Conservation (phyloP, 2,888 invertebrate species). For the Spialia ferax region DNA sequence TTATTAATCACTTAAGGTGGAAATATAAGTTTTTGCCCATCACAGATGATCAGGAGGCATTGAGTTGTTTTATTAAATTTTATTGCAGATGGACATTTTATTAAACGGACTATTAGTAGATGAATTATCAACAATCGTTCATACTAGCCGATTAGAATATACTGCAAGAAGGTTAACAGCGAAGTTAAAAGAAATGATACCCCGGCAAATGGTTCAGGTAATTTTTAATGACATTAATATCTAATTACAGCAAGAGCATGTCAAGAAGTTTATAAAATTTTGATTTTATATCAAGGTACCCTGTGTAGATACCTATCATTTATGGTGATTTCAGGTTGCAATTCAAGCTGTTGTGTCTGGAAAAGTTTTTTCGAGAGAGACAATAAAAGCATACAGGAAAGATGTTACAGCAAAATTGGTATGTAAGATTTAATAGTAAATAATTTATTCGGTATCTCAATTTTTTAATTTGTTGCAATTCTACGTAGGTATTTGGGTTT, state of each 20-base stretch:
- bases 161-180: slow-evolving; percentile 90
- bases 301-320: not conserved
- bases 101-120: slow-evolving; percentile 94
- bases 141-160: slow-evolving; percentile 88
- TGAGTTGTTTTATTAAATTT: not conserved
- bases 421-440: slow-evolving; percentile 59
- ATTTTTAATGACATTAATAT: too few species aligned
- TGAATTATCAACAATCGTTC: slow-evolving; percentile 94
- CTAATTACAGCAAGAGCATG: too few species aligned
- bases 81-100: slow-evolving; percentile 89
- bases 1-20: too few species aligned
- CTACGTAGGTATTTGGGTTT: slow-evolving; percentile 47
- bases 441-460: not conserved
- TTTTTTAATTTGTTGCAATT: too few species aligned
- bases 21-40: too few species aligned
- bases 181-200: slow-evolving; percentile 94
- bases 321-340: slow-evolving; percentile 85
- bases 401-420: slow-evolving; percentile 98
- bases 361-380: slow-evolving; percentile 94
- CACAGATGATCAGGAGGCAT: too few species aligned
- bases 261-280: too few species aligned
- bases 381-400: slow-evolving; percentile 94
- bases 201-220: slow-evolving; percentile 93
- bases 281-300: too few species aligned
- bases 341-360: slow-evolving; percentile 94